Base-by-base conservation (phyloP, 2,797 vertebrate species). In the Galaxias olidus region DNA sequence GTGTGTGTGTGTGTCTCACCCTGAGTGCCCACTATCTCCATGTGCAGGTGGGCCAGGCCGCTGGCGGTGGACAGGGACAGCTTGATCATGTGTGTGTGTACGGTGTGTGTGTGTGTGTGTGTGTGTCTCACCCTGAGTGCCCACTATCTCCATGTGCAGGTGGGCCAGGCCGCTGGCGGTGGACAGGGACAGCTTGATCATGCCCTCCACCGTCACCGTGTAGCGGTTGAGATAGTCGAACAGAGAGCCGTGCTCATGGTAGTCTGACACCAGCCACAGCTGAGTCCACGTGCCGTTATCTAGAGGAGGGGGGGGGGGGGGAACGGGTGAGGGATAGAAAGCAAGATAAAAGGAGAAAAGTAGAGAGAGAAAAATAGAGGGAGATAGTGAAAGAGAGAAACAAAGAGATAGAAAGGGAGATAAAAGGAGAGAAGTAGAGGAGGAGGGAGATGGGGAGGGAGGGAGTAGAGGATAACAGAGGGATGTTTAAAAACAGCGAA, bases 1-100 rank as follows among this genome's bases (percentile, higher is more conserved):
- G n/a, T n/a, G n/a, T n/a, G n/a, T n/a, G n/a, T n/a, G n/a, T n/a
- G n/a, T n/a, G 49, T 30, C 91, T 91, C 86, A 98, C 97, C 97
- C 86, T 99, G 97, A 63, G 97, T 99, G 56, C 97, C 97, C 66
- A 98, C 94, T 30, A 99, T 99, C 89, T 99, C 97, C 97, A 99
- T 99, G 80, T 99, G 97, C 19, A 99, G 91, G 59, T 99, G 97
- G 1, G 97, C 97, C 81, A 99, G 86, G 9, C 97, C 97, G 0
- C 96, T 98, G 72, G 30, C 30, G 30, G 30, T 30, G 30, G 30
- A 30, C 30, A 30, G 30, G 30, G 30, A 3, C n/a, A n/a, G n/a
- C n/a, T n/a, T n/a, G n/a, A n/a, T n/a, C n/a, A n/a, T n/a, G n/a
- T n/a, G n/a, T n/a, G n/a, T n/a, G n/a, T n/a, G n/a, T 30, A 30